Evolutionary conservation across 1,140 invertebrate species (phyloP), one percentile per base, ranked within the genome.

Genomic region (Cotesia glomerata): DNA sequence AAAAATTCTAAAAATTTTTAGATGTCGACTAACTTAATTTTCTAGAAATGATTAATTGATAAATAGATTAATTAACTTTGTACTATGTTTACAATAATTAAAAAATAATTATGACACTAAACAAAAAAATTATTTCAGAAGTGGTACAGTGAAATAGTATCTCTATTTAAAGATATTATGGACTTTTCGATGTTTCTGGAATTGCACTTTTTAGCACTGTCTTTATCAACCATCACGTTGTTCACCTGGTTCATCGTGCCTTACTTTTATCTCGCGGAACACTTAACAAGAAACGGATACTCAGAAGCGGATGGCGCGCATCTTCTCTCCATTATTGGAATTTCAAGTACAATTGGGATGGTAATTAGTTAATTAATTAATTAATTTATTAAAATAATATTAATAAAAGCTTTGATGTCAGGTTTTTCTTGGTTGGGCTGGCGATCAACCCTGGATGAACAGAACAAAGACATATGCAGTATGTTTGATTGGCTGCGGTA

Each of bases 221-320:
- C 93, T 64, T 75, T 96, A 0, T 93, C 94, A 3, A 97, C 95
- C 71, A 92, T 96, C 75, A 89, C 96, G 49, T 88, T 97, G 16
- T 96, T 96, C 84, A 93, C 92, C 76, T 97, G 94, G 93, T 95
- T 95, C 82, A 95, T 96, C 77, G 93, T 96, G 62, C 95, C 95
- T 45, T 97, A 97, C 87, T 94, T 97, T 81, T 97, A 95, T 83
- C 87, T 96, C 26, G 92, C 93, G 56, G 94, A 95, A 69, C 90
- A 91, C 79, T 88, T 93, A 84, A 89, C 87, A 34, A 86, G 88
- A 39, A 88, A 90, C 73, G 87, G 88, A 0, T 93, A 93, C 76
- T 87, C 88, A 7, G 91, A 94, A 73, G 89, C 91, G n/a, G 89
- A 92, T 59, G 92, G 91, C 51, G 94, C 95, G 1, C 89, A 90